A percentile compares a stretch with the other conserved stretches of the same genome.
Conservation (phyloP, 2,113 vertebrate species). For the Limanda limanda region DNA sequence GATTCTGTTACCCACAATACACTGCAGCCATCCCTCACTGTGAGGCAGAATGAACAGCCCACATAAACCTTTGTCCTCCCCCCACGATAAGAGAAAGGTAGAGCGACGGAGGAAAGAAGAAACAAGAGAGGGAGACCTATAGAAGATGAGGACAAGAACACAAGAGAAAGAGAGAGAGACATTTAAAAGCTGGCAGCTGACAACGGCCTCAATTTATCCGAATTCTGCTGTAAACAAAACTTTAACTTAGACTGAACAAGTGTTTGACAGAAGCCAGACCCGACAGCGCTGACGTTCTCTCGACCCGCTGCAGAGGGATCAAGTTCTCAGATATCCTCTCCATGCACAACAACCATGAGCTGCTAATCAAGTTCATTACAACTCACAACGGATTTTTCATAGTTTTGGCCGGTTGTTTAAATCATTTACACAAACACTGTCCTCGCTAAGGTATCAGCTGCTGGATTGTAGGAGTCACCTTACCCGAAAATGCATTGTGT, state of each 20-base stretch:
- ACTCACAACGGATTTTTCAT: not conserved
- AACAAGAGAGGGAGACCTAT: constrained; percentile 9
- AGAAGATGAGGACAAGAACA: not conserved
- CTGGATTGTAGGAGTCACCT: too few species aligned
- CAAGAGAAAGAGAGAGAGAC: not conserved
- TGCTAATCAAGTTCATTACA: not conserved
- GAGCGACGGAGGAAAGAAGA: not conserved
- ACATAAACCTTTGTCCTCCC: constrained; percentile 61
- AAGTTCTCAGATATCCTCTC: not conserved
- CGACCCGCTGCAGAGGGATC: not conserved
- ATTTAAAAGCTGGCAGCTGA: constrained; percentile 12
- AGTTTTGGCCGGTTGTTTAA: too few species aligned
- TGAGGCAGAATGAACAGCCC: constrained; percentile 58
- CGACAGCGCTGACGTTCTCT: not conserved
- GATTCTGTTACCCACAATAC: constrained; percentile 77
- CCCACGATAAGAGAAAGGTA: constrained; percentile 47
- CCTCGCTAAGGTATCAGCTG: too few species aligned
- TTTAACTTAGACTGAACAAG: not conserved
- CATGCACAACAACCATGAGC: not conserved
- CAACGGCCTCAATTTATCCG: constrained; percentile 12
- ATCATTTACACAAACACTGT: too few species aligned
- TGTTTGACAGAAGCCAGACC: constrained; percentile 27
- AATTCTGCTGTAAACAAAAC: constrained; percentile 37
- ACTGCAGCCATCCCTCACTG: constrained; percentile 68
- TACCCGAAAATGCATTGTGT: too few species aligned